Evolutionary conservation across 1,140 invertebrate species (phyloP).

Genomic region (Leucophenga varia): DNA sequence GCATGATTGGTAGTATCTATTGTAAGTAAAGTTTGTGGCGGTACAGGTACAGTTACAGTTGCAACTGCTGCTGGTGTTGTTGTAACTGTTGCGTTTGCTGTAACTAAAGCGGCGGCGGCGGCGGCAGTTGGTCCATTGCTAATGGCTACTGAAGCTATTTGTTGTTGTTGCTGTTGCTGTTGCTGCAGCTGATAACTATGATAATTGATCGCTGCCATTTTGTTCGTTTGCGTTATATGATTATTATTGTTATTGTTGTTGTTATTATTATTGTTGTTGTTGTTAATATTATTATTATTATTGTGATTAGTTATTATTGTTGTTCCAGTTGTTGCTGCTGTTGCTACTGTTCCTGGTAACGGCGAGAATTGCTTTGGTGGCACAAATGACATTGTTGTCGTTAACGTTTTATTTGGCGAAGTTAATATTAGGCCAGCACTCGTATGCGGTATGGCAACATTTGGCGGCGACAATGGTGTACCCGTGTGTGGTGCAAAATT

Average conservation of each 20-base stretch:
- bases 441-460: slow-evolving; percentile 25
- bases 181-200: slow-evolving; percentile 6
- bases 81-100: neutral
- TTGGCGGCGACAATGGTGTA: slow-evolving; percentile 38
- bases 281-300: slow-evolving; percentile 17
- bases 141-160: neutral
- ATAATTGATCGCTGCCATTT: too few species aligned
- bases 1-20: slow-evolving; percentile 39
- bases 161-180: neutral
- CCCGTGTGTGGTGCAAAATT: slow-evolving; percentile 24
- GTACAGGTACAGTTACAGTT: slow-evolving; percentile 5
- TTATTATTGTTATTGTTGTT: too few species aligned
- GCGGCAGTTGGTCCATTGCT: neutral
- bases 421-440: slow-evolving; percentile 32
- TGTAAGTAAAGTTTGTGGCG: slow-evolving; percentile 29
- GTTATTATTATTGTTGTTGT: neutral
- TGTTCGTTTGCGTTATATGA: too few species aligned
- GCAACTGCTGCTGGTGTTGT: slow-evolving; percentile 3
- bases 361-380: slow-evolving; percentile 36
- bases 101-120: slow-evolving; percentile 6
- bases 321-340: slow-evolving; percentile 4
- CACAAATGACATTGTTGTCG: slow-evolving; percentile 29
- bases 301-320: too few species aligned
- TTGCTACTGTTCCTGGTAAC: too few species aligned
- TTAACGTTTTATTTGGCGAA: slow-evolving; percentile 32